These are phyloP conservation scores for Herminia tarsipennalis DNA, from an alignment of 2,888 invertebrate genomes.

Conservation along the genomic window DNA sequence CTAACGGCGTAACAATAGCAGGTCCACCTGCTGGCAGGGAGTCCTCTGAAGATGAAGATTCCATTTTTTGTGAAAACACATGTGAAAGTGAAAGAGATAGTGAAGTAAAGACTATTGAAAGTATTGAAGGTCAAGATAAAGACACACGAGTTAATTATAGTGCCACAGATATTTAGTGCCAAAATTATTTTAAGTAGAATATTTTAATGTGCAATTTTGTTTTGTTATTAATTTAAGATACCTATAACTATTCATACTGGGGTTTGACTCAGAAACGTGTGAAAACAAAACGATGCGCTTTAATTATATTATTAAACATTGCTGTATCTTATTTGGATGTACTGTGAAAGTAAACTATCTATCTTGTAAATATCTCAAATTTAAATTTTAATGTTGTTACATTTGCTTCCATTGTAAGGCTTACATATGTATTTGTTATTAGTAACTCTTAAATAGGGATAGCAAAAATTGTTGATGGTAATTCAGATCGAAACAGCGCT, in stretches of 20 bases:
- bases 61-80: conserved; percentile 58
- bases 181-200: conserved; percentile 85
- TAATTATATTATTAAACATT: conserved; percentile 66
- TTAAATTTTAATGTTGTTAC: conserved; percentile 75
- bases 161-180: conserved; percentile 88
- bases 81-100: conserved; percentile 80
- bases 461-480: conserved; percentile 54
- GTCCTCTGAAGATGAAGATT: conserved; percentile 85
- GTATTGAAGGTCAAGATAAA: conserved; percentile 73
- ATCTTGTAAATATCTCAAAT: conserved; percentile 77
- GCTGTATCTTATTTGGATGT: conserved; percentile 67
- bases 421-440: conserved; percentile 73
- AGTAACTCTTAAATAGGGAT: conserved; percentile 64
- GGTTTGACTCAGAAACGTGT: conserved; percentile 72
- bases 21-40: conserved; percentile 73
- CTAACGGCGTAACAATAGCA: conserved; percentile 62
- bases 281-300: conserved; percentile 83
- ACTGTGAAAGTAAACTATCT: conserved; percentile 62
- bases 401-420: conserved; percentile 80
- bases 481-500: conserved; percentile 35
- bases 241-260: conserved; percentile 75
- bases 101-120: conserved; percentile 76
- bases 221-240: conserved; percentile 78
- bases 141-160: conserved; percentile 82
- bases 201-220: conserved; percentile 84